Evolutionary conservation across 2,888 invertebrate genomes (phyloP).

Genomic region (Dryococelus australis): DNA sequence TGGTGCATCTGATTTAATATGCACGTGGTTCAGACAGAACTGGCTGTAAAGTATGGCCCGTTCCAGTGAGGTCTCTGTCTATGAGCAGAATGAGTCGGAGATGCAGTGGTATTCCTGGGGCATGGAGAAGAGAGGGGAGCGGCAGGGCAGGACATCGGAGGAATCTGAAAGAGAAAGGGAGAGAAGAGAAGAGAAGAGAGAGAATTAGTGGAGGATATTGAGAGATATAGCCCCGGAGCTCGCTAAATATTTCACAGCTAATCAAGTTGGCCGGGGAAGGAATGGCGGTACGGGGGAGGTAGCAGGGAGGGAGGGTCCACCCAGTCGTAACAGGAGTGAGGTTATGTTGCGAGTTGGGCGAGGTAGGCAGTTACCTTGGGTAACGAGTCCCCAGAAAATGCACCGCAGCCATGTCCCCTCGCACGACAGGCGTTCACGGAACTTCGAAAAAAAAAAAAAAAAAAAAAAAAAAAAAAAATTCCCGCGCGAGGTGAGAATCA

Average conservation of each 20-base stretch:
- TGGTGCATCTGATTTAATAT: neutral
- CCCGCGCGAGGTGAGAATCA: neutral
- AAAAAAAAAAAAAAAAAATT: too few species aligned
- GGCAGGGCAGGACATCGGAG: neutral
- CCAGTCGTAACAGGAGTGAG: neutral
- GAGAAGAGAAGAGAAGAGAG: neutral
- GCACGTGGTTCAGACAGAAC: neutral
- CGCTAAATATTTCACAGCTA: slow-evolving; percentile 11
- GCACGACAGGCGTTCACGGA: neutral
- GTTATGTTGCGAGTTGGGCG: neutral
- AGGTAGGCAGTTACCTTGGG: neutral
- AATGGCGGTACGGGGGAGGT: too few species aligned
- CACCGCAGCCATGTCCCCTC: neutral
- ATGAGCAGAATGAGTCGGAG: neutral
- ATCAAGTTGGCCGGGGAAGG: neutral
- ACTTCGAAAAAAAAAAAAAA: too few species aligned
- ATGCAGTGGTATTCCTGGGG: neutral
- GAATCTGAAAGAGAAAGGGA: neutral
- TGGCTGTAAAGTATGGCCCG: neutral
- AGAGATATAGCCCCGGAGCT: slow-evolving; percentile 10
- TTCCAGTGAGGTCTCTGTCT: neutral
- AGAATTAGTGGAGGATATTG: neutral
- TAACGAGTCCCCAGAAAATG: neutral
- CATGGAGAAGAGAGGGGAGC: neutral
- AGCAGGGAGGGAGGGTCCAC: neutral